Percentiles rank a stretch among this genome's conserved stretches.
Evolutionary conservation across 2,797 vertebrate species (phyloP).

Genomic region (Eulemur rubriventer): DNA sequence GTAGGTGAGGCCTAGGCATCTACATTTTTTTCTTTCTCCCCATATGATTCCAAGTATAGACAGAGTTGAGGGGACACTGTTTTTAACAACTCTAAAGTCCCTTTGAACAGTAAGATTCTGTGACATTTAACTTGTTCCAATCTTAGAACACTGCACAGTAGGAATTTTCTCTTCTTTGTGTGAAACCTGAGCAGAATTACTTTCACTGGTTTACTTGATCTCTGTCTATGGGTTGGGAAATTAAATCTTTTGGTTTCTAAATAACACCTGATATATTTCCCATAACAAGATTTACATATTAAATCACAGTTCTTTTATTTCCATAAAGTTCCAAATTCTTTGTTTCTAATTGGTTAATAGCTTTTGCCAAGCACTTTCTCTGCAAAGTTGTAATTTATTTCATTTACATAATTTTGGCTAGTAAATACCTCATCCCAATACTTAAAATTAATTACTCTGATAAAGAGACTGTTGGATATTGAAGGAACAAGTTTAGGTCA

Average conservation of each 20-base stretch:
- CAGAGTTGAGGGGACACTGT: neutral
- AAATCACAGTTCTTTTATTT: constrained; percentile 38
- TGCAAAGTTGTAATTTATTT: constrained; percentile 70
- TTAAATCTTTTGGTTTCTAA: neutral
- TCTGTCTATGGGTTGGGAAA: neutral
- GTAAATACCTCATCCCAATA: constrained; percentile 70
- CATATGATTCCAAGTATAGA: neutral
- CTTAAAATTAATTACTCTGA: constrained; percentile 73
- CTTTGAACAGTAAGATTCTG: neutral
- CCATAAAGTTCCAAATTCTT: constrained; percentile 19
- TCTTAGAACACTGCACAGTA: neutral
- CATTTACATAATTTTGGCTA: constrained; percentile 67
- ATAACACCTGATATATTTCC: neutral
- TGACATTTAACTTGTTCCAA: neutral
- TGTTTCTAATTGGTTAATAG: constrained; percentile 30
- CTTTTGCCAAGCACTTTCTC: neutral
- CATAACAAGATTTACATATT: neutral
- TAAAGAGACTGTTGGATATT: constrained; percentile 60
- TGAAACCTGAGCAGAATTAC: neutral
- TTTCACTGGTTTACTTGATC: neutral
- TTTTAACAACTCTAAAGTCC: neutral
- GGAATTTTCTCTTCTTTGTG: neutral
- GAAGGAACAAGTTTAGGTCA: constrained; percentile 43
- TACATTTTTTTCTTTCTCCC: neutral
- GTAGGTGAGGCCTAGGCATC: neutral